Percentiles rank a stretch among this genome's conserved stretches.
phyloP scores from a whole-genome alignment of 2,113 vertebrate genomes.

The Typhlomys cinereus region DNA sequence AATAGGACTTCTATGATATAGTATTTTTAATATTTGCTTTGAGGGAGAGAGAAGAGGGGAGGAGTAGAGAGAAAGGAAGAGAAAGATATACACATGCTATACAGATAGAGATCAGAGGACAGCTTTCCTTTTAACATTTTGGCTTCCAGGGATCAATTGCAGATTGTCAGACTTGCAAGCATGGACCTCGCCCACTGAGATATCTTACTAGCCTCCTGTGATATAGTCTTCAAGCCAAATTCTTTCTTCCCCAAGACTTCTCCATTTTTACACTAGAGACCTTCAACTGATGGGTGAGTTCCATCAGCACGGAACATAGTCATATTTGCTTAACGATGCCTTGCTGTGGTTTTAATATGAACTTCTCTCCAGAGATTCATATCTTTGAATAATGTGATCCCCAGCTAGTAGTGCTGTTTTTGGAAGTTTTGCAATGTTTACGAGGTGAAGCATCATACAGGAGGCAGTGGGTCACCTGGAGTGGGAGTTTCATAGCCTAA shows the following conservation, averaged over 20 bases:
- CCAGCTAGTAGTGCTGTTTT: background rate
- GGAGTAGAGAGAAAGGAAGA: too few relatives aligned
- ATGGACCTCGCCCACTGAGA: too few relatives aligned
- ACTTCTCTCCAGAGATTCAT: background rate
- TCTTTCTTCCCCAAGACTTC: background rate
- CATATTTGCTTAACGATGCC: background rate
- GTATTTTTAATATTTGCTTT: too few relatives aligned
- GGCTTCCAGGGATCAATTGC: too few relatives aligned
- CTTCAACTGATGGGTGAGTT: background rate
- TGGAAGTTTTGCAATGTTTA: too few relatives aligned
- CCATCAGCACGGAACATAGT: background rate
- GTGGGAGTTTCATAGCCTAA: background rate
- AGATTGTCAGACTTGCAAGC: too few relatives aligned
- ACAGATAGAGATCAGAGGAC: too few relatives aligned
- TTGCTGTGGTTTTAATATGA: background rate
- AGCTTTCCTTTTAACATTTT: too few relatives aligned
- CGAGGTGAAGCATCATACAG: background rate
- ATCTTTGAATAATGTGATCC: too few relatives aligned
- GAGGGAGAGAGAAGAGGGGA: too few relatives aligned
- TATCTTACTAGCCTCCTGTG: too few relatives aligned
- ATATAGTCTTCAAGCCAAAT: background rate
- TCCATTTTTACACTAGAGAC: background rate
- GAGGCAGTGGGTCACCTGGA: background rate
- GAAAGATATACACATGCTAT: too few relatives aligned
- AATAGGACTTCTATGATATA: background rate